Percentiles rank a stretch among this genome's conserved stretches.
These are phyloP conservation scores for Hippocampus abdominalis DNA, from an alignment of 2,113 vertebrate species.

Conservation along the genomic window DNA sequence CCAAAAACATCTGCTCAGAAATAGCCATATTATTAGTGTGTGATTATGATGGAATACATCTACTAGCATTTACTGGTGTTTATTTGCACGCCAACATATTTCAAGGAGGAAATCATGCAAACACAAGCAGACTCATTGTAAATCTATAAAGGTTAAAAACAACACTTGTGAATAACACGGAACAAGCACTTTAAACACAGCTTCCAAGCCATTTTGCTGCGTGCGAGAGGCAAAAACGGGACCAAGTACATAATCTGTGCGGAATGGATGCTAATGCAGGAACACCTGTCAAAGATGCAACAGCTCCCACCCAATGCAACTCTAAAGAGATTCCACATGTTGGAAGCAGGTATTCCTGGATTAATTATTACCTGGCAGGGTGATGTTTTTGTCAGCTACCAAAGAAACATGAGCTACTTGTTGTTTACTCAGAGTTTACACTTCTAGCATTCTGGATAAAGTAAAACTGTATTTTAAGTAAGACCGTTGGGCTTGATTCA, in stretches of 20 bases:
- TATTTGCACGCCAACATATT: not conserved
- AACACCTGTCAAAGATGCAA: slow-evolving; percentile 89
- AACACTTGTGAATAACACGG: slow-evolving; percentile 43
- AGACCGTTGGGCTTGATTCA: not conserved
- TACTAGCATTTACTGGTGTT: not conserved
- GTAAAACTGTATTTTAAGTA: not conserved
- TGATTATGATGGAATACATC: not conserved
- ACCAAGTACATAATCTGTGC: slow-evolving; percentile 72
- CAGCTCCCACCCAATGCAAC: slow-evolving; percentile 84
- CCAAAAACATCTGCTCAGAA: not conserved
- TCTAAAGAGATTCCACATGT: slow-evolving; percentile 91
- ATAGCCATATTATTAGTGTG: not conserved
- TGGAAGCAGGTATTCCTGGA: slow-evolving; percentile 93
- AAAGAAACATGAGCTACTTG: not conserved
- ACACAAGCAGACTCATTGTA: not conserved
- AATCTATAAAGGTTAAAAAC: slow-evolving; percentile 55
- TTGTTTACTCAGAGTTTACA: not conserved
- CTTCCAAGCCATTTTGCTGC: slow-evolving; percentile 45
- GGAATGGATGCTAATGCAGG: slow-evolving; percentile 80
- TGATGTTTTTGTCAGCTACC: slow-evolving; percentile 1
- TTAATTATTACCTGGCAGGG: slow-evolving; percentile 65
- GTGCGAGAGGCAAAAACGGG: slow-evolving; percentile 50
- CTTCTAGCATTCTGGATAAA: not conserved
- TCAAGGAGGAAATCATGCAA: not conserved
- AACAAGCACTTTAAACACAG: slow-evolving; percentile 27